Base-by-base conservation (phyloP, 37 sponge, comb jelly and placozoan genomes). In the Haliclona indistincta region DNA sequence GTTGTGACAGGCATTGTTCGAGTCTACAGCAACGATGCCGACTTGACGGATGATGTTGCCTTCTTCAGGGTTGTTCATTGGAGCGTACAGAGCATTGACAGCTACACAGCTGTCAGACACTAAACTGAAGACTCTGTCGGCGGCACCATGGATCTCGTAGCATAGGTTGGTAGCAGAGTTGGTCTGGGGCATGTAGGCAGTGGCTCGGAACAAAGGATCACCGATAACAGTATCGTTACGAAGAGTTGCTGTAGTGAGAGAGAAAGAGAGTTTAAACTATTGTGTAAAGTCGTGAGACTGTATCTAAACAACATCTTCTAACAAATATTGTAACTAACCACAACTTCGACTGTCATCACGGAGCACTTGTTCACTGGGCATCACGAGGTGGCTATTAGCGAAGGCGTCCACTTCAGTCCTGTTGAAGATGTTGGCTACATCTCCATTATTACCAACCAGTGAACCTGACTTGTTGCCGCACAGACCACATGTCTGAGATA, bases 41-140 rank as follows among this genome's bases (percentile, higher is more conserved):
- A 90, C 52, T 6, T 44, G 58, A 51, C 66, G 49, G 35, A 90
- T 85, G 56, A 90, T 73, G 43, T 90, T 90, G 11, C 77, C 67
- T 8, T 58, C 40, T 6, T 15, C 69, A 1, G 88, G 72, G 7
- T 73, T 79, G 62, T 73, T n/a, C 34, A 79, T 68, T 28, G 54
- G 33, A 3, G 6, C 43, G 54, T 84, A 84, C 71, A 72, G 45
- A 22, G 85, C 80, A 75, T 84, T 84, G 62, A 89, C 81, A 65
- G 49, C 71, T n/a, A 73, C 68, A 64, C 86, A 90, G 15, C 10
- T 43, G 33, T 90, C 91, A 29, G 86, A 85, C 1, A 90, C 69
- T 3, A 90, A 72, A 43, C 73, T 80, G 53, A 79, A 80, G 68
- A 52, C 69, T 26, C 47, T 38, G 43, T 80, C 47, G 0, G 76